Percentiles rank a stretch among this genome's conserved stretches.
Conservation (phyloP, 2,797 vertebrate genomes). For the Ficedula albicollis region DNA sequence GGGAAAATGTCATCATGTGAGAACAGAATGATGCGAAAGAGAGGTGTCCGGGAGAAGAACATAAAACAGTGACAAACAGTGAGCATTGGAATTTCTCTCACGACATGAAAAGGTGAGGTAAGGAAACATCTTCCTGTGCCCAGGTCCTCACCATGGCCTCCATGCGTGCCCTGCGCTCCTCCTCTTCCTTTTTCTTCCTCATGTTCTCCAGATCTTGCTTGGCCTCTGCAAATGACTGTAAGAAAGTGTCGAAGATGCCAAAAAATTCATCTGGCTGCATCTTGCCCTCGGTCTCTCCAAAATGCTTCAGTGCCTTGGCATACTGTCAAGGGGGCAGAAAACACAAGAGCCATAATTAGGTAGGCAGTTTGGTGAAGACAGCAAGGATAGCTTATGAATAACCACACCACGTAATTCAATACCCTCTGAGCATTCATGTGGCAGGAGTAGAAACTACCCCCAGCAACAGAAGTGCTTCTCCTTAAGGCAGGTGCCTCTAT, state of each 20-base stretch:
- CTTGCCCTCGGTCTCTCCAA: conserved; percentile 88
- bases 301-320: conserved; percentile 90
- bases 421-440: background rate
- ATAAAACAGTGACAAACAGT: background rate
- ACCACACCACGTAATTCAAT: background rate
- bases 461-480: background rate
- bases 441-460: background rate
- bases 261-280: conserved; percentile 99
- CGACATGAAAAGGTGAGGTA: background rate
- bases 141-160: conserved; percentile 89
- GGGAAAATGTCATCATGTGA: background rate
- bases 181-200: conserved; percentile 94
- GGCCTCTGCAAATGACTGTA: conserved; percentile 92
- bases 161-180: conserved; percentile 92
- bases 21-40: background rate
- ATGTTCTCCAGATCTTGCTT: conserved; percentile 95
- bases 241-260: conserved; percentile 94
- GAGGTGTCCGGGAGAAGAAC: background rate
- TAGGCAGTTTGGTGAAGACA: background rate
- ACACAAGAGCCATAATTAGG: conserved; percentile 25
- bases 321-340: conserved; percentile 78
- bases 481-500: background rate
- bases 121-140: background rate
- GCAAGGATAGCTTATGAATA: background rate
- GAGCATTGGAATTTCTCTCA: background rate